A percentile compares a stretch with the other conserved stretches of the same genome.
These are phyloP conservation scores for Mesorhabditis belari DNA, from an alignment of 2,888 invertebrate genomes.

Conservation along the genomic window DNA sequence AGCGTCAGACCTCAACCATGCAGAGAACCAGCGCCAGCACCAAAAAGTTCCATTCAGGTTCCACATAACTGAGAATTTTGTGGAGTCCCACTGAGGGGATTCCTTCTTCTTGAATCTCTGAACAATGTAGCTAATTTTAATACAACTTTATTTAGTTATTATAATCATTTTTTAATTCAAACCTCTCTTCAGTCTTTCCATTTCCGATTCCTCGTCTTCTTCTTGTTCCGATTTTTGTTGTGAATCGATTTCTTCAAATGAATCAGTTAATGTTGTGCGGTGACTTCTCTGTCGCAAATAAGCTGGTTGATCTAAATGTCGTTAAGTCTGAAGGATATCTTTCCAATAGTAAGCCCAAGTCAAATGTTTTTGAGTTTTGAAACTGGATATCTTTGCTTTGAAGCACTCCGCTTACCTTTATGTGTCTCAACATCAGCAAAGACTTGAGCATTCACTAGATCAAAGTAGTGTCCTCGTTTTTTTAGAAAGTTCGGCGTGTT, in stretches of 20 bases:
- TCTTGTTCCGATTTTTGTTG: not conserved
- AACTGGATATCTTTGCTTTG: too few species aligned
- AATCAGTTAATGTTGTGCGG: too few species aligned
- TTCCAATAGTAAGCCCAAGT: too few species aligned
- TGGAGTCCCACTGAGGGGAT: not conserved
- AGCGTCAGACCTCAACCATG: too few species aligned
- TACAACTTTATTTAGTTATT: too few species aligned
- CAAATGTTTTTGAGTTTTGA: too few species aligned
- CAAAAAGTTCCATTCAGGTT: not conserved
- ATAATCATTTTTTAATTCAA: too few species aligned
- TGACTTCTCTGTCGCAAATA: not conserved
- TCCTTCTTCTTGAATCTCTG: not conserved
- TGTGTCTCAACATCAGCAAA: constrained; percentile 37
- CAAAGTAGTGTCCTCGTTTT: constrained; percentile 64
- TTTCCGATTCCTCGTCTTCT: not conserved
- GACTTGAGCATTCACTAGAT: constrained; percentile 54
- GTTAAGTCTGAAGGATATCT: too few species aligned
- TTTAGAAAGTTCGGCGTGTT: constrained; percentile 66
- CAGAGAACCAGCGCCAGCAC: not conserved
- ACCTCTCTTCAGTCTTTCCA: not conserved
- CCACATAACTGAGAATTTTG: not conserved
- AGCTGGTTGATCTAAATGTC: too few species aligned
- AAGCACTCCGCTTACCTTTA: too few species aligned
- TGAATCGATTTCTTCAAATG: too few species aligned
- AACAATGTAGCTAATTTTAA: too few species aligned